These are phyloP conservation scores for Plebejus argus DNA, from an alignment of 2,888 invertebrate species.

Conservation along the genomic window DNA sequence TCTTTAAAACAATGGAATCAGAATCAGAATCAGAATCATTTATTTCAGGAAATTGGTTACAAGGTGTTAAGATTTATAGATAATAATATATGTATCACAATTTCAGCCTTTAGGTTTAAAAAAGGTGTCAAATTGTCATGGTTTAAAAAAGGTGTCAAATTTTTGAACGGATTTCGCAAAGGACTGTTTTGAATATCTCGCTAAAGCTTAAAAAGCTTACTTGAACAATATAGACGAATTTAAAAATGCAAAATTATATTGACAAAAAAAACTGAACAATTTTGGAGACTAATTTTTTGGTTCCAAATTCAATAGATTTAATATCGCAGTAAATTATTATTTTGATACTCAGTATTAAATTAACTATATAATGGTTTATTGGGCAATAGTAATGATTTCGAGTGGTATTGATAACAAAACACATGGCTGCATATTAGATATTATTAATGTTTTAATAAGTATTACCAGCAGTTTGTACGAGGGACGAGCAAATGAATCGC, in stretches of 20 bases:
- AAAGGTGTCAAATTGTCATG: too few species aligned
- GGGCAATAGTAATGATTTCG: constrained; percentile 8
- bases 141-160: neutral
- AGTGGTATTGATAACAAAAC: neutral
- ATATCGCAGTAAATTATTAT: neutral
- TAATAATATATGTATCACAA: too few species aligned
- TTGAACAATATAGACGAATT: too few species aligned
- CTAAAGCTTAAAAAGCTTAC: too few species aligned
- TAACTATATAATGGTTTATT: neutral
- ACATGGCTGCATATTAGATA: constrained; percentile 1
- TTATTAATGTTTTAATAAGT: neutral
- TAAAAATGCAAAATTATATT: too few species aligned
- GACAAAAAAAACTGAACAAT: too few species aligned
- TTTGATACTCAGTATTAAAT: neutral
- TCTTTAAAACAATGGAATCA: neutral
- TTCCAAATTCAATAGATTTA: too few species aligned
- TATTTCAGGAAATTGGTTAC: too few species aligned
- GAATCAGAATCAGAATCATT: too few species aligned
- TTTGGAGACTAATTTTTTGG: too few species aligned
- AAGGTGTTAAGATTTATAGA: too few species aligned
- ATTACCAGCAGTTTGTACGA: neutral
- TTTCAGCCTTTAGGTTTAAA: too few species aligned
- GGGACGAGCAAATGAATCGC: neutral
- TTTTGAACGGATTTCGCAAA: neutral
- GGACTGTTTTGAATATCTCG: neutral